Conservation (phyloP, 2,888 invertebrate species). For the Stictocephala bisonia region DNA sequence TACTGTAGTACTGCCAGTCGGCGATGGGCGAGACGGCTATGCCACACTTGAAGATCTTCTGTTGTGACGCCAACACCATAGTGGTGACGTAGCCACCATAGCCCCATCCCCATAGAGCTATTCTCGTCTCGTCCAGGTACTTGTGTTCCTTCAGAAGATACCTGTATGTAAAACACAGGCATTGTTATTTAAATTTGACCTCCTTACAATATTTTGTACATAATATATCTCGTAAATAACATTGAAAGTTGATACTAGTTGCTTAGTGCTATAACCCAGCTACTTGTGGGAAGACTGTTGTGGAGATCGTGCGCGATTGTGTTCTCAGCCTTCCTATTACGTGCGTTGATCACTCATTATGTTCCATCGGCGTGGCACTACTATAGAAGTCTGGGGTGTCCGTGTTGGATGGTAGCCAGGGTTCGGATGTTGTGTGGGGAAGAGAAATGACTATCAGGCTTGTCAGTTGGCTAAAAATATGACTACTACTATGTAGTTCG, state of each 20-base stretch:
- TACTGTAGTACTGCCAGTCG: constrained; percentile 96
- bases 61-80: constrained; percentile 87
- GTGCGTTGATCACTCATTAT: too few relatives aligned
- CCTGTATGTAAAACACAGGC: constrained; percentile 65
- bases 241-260: background rate
- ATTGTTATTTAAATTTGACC: background rate
- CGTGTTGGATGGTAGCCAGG: too few relatives aligned
- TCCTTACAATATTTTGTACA: too few relatives aligned
- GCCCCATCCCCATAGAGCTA: constrained; percentile 97
- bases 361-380: too few relatives aligned
- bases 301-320: background rate
- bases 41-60: constrained; percentile 90
- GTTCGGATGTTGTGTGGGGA: too few relatives aligned
- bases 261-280: too few relatives aligned
- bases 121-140: constrained; percentile 87
- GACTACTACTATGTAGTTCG: too few relatives aligned
- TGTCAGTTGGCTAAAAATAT: too few relatives aligned
- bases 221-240: background rate
- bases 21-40: constrained; percentile 95
- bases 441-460: too few relatives aligned
- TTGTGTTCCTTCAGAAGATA: constrained; percentile 77
- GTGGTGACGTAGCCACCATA: constrained; percentile 96
- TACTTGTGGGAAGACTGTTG: too few relatives aligned
- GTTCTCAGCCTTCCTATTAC: too few relatives aligned
- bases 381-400: too few relatives aligned